These are phyloP conservation scores for Bombycilla garrulus DNA, from an alignment of 2,113 vertebrate species.

Conservation along the genomic window DNA sequence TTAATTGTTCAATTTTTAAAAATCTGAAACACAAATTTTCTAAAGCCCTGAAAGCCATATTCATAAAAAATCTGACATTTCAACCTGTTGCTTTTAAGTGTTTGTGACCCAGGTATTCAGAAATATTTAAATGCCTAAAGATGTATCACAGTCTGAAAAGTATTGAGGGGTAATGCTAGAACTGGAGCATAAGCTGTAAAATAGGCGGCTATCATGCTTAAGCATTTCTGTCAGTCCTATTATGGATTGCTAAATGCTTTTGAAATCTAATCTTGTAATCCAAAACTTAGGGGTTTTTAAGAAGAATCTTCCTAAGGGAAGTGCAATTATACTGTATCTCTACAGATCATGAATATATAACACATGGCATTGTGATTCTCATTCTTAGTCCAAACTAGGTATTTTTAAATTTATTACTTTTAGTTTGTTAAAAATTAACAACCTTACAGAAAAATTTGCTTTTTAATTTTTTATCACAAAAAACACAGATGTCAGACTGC, in stretches of 20 bases:
- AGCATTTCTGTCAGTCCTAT: neutral
- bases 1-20: neutral
- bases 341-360: neutral
- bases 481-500: neutral
- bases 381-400: neutral
- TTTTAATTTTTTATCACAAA: constrained; percentile 10
- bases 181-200: neutral
- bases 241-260: neutral
- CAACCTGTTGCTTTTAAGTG: neutral
- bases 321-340: neutral
- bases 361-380: neutral
- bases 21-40: neutral
- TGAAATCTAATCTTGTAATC: neutral
- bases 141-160: neutral
- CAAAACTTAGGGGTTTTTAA: neutral
- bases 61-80: neutral
- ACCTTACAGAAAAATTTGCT: neutral
- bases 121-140: neutral
- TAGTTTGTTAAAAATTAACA: neutral
- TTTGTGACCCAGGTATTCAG: neutral
- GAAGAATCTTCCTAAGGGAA: neutral
- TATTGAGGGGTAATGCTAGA: neutral
- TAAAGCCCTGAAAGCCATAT: neutral
- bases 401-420: neutral
- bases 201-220: neutral